phyloP scores from a whole-genome alignment of 2,888 invertebrate species.

The Monopis laevigella region DNA sequence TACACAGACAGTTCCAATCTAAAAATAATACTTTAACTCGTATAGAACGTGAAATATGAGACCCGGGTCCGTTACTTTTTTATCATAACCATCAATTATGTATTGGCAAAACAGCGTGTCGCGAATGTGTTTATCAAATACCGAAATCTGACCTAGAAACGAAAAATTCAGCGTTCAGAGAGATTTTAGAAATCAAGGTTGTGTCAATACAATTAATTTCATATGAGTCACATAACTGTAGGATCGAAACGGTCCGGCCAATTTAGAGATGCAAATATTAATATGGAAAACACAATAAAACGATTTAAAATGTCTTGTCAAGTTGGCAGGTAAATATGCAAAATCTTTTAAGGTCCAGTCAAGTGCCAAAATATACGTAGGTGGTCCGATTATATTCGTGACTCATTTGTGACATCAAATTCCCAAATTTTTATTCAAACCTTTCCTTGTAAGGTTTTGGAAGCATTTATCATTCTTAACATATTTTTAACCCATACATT shows the following conservation, averaged over 20 bases:
- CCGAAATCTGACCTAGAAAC: constrained; percentile 2
- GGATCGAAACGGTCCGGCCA: not conserved
- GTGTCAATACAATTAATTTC: constrained; percentile 10
- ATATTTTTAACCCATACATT: too few relatives aligned
- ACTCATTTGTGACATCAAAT: constrained; percentile 38
- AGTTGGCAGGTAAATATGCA: constrained; percentile 32
- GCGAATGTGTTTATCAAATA: constrained; percentile 6
- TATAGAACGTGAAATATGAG: constrained; percentile 6
- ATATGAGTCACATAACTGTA: constrained; percentile 4
- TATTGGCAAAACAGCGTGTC: not conserved
- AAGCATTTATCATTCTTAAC: too few relatives aligned
- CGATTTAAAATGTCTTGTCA: too few relatives aligned
- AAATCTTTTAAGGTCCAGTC: constrained; percentile 23
- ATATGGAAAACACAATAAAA: too few relatives aligned
- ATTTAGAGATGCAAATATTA: too few relatives aligned
- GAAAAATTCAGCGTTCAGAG: not conserved
- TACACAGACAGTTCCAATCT: not conserved
- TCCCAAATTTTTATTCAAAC: not conserved
- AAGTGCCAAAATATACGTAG: constrained; percentile 7
- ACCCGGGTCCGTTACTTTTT: constrained; percentile 5
- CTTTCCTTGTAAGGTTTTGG: constrained; percentile 1
- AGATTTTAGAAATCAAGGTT: constrained; percentile 10
- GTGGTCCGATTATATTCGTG: constrained; percentile 23
- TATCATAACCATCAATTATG: constrained; percentile 4
- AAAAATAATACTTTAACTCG: constrained; percentile 1